Base-by-base conservation (phyloP, 2,113 vertebrate species). In the Psittacara wagleri region DNA sequence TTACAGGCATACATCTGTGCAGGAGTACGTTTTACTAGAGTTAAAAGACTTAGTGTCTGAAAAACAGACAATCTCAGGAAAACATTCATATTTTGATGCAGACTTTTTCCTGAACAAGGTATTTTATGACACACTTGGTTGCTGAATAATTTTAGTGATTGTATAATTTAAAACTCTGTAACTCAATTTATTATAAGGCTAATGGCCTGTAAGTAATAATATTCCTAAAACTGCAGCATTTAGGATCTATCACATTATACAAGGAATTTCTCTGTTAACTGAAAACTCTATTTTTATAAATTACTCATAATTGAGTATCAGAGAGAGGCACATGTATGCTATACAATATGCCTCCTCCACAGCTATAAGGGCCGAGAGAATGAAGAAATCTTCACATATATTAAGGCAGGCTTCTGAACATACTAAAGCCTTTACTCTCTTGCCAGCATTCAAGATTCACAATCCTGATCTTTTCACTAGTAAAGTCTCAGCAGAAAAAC, bases 401-500 rank as follows among this genome's bases (percentile, higher is more conserved):
- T 49, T 77, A 78, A 92, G 72, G 41, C 27, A 79, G 33, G 67
- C 61, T 74, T 61, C 55, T 23, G 37, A 83, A 44, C 13, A 67
- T 43, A 70, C 49, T 51, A 68, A 86, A 90, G 92, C 51, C 55
- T 75, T 93, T 15, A 37, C 59, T 89, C 41, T 43, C 85, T 55
- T 90, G 88, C 72, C 33, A 94, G 74, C 51, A 78, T 4, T 72
- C 54, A 28, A 88, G 70, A 74, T 55, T 62, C 80, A 91, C 49
- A 86, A 25, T 61, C 49, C 17, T 88, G 88, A 94, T 86, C 87
- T 97, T 95, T 87, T 76, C 63, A 48, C 68, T 76, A 55, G 52
- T 19, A 55, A 14, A 52, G 81, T 78, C 83, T 90, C 83, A 96
- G 82, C 86, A 97, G 70, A 97, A 97, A 88, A 68, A 77, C 25